Conservation (phyloP, 2,113 vertebrate species). For the Sula dactylatra region DNA sequence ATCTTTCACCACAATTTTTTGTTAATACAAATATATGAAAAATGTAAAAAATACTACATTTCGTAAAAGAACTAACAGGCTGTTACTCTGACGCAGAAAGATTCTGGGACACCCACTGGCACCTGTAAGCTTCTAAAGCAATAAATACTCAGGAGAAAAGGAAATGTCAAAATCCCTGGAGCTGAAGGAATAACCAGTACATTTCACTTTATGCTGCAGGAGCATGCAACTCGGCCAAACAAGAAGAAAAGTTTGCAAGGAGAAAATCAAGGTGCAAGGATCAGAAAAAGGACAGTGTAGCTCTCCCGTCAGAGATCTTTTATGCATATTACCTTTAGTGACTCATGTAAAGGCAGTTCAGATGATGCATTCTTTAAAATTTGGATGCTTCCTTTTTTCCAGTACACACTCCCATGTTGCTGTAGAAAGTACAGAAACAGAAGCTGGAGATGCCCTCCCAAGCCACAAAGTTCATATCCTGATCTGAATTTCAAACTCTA, state of each 20-base stretch:
- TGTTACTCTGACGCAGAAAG: neutral
- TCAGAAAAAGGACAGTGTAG: neutral
- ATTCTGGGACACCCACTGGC: neutral
- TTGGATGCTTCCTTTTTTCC: conserved; percentile 81
- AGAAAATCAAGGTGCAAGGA: neutral
- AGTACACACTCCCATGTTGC: conserved; percentile 97
- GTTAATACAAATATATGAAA: neutral
- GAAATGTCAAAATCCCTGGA: neutral
- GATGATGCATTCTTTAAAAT: conserved; percentile 73
- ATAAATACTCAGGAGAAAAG: neutral
- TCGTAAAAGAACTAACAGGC: neutral
- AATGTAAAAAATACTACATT: neutral
- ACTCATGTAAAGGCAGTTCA: conserved; percentile 67
- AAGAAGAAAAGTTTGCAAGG: neutral
- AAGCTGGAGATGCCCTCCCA: neutral
- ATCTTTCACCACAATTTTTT: neutral
- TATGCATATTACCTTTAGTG: conserved; percentile 78
- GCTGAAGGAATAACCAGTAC: neutral
- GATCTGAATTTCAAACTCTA: neutral
- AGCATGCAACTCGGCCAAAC: neutral
- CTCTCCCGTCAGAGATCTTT: neutral
- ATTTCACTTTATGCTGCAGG: neutral
- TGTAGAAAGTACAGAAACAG: conserved; percentile 49
- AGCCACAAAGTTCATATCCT: neutral
- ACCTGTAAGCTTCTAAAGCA: neutral